A percentile compares a stretch with the other conserved stretches of the same genome.
phyloP scores from a whole-genome alignment of 2,113 vertebrate species.

The Thermophis baileyi region DNA sequence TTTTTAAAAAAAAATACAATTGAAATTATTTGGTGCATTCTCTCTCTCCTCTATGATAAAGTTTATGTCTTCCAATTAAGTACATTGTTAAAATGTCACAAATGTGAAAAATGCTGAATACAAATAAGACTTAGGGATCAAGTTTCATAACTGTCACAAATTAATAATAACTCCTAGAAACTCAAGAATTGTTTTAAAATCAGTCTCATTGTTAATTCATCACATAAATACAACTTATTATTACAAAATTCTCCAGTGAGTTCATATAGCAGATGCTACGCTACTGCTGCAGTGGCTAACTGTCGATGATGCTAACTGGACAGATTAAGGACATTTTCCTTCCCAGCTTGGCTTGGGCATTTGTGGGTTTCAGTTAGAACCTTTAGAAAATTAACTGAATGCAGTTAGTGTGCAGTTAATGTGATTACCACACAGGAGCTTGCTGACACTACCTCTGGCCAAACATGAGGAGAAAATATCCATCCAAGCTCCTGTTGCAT shows the following conservation, averaged over 20 bases:
- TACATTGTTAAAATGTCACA: constrained; percentile 5
- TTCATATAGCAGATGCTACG: constrained; percentile 30
- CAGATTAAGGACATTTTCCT: constrained; percentile 60
- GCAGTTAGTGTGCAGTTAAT: constrained; percentile 66
- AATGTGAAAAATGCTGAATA: constrained; percentile 11
- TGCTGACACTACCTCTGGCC: constrained; percentile 71
- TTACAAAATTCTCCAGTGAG: constrained; percentile 43
- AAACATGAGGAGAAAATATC: constrained; percentile 69
- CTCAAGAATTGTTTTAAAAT: constrained; percentile 42
- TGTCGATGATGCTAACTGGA: constrained; percentile 39
- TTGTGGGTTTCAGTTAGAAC: constrained; percentile 5
- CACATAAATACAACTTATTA: constrained; percentile 32
- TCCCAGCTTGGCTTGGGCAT: constrained; percentile 38
- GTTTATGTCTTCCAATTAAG: not conserved
- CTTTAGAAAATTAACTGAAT: constrained; percentile 60
- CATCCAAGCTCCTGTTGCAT: constrained; percentile 71
- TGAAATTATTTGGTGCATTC: not conserved
- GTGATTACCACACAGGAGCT: constrained; percentile 68
- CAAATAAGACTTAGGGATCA: constrained; percentile 36
- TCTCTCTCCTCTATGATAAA: not conserved
- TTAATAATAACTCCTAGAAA: constrained; percentile 4
- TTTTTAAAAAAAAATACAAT: not conserved
- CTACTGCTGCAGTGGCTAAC: not conserved
- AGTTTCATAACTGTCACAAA: constrained; percentile 15
- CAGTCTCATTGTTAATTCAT: constrained; percentile 36